phyloP scores from a whole-genome alignment of 2,113 vertebrate species.

The Mionectes macconnelli region DNA sequence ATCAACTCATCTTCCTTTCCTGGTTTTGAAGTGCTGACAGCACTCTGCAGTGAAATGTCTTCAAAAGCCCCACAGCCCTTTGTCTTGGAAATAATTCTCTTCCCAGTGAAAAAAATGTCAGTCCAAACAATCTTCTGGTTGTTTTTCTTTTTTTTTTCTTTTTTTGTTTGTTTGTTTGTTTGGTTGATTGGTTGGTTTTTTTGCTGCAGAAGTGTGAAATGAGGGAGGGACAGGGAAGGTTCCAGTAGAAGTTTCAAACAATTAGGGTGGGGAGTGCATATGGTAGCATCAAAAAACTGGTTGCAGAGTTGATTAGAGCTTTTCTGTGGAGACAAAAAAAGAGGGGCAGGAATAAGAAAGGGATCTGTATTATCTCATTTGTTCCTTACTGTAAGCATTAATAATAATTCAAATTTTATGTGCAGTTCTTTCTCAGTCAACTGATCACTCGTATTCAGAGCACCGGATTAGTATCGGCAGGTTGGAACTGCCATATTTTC shows the following conservation, averaged over 20 bases:
- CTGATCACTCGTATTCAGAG: background rate
- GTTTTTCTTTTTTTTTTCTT: no score
- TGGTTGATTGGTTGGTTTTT: no score
- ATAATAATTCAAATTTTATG: background rate
- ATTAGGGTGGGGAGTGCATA: fast-evolving
- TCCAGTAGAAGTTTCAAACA: background rate
- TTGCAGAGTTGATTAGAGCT: background rate
- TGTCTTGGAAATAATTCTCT: background rate
- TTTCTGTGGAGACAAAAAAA: background rate
- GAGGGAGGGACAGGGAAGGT: background rate
- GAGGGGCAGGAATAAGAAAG: background rate
- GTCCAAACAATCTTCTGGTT: background rate
- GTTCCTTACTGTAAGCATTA: background rate
- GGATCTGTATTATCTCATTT: background rate
- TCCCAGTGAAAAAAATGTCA: background rate
- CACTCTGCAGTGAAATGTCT: background rate
- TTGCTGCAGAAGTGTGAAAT: background rate
- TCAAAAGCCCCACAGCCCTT: fast-evolving
- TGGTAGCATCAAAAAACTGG: background rate
- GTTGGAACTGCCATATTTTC: background rate
- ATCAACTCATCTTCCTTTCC: background rate
- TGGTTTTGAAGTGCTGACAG: background rate
- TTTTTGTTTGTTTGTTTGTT: no score
- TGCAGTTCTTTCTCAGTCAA: background rate
- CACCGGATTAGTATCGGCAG: background rate